Evolutionary conservation across 2,797 vertebrate species (phyloP).

Genomic region (Momotus momota): DNA sequence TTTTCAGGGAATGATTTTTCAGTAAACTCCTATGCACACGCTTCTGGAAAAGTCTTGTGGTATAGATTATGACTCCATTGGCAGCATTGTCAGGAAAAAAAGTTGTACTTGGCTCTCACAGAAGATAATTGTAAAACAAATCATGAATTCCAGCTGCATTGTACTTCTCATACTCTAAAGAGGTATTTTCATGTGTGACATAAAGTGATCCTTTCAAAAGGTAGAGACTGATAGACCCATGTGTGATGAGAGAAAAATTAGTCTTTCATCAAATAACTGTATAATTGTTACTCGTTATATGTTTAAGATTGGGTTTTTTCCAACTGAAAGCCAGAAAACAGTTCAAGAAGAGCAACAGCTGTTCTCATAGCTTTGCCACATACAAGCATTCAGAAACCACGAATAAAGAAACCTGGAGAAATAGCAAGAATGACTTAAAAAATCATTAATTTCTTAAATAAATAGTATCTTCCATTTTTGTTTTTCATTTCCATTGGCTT

Average conservation of each 20-base stretch:
- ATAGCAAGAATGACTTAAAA: background rate
- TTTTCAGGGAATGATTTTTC: slow-evolving; percentile 52
- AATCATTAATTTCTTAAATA: background rate
- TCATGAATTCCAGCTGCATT: slow-evolving; percentile 26
- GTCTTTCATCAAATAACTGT: background rate
- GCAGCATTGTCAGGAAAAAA: slow-evolving; percentile 44
- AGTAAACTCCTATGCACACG: slow-evolving; percentile 37
- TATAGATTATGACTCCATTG: slow-evolving; percentile 48
- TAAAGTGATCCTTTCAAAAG: slow-evolving; percentile 9
- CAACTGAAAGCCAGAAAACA: background rate
- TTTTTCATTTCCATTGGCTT: background rate
- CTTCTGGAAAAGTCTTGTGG: slow-evolving; percentile 62
- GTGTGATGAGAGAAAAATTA: slow-evolving; percentile 6
- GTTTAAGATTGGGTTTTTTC: background rate
- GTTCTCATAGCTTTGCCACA: background rate
- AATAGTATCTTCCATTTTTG: background rate
- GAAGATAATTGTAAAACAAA: slow-evolving; percentile 37
- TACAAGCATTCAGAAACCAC: background rate
- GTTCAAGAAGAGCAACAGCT: background rate
- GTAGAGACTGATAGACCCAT: background rate
- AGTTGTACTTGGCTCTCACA: slow-evolving; percentile 16
- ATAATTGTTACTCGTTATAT: slow-evolving; percentile 10
- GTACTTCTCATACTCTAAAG: background rate
- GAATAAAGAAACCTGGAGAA: background rate
- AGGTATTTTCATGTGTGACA: background rate